Base-by-base conservation (phyloP, 37 sponge, comb jelly and placozoan genomes). In the Bolinopsis microptera region DNA sequence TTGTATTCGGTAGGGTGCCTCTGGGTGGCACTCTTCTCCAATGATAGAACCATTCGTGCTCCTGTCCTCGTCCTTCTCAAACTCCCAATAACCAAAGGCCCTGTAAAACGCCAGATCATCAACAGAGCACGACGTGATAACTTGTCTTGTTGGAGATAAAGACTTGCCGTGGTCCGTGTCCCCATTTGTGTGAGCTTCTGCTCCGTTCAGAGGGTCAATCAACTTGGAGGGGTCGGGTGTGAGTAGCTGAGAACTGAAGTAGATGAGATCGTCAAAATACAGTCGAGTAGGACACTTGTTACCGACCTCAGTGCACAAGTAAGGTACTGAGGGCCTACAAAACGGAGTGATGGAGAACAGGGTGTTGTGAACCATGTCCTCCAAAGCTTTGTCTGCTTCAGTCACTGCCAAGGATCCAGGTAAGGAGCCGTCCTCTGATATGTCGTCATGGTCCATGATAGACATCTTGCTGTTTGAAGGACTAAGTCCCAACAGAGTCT, bases 21-120 rank as follows among this genome's bases (percentile, higher is more conserved):
- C 90, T 13, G 61, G 41, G 8, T 33, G 41, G 39, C 90, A 86
- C 67, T 86, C 90, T 38, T 86, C 67, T 22, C 90, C 90, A 25
- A 86, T 26, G 5, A 24, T 1, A 33, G 22, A 23, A 23, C 67
- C 90, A 39, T 8, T 27, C 13, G 16, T 27, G 27, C 61, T 41
- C 61, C 61, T 41, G 18, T 0, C 61, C 3, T 86, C 28, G 32
- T 80, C 82, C 36, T 41, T 86, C 90, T 86, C 90, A 86, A 86
- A 86, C 90, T 86, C 48, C 90, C 90, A 86, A 34, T 86, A 86
- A 9, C 90, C 90, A 40, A 86, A 86, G 0, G 90, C 90, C 28
- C 90, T 35, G 61, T 86, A 86, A 40, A 86, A 86, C 27, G 90
- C 90, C 0, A 86, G 39, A 40, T 86, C 90, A 40, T 86, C 90